Conservation (phyloP, 2,797 vertebrate species). For the Delichon dasypus region DNA sequence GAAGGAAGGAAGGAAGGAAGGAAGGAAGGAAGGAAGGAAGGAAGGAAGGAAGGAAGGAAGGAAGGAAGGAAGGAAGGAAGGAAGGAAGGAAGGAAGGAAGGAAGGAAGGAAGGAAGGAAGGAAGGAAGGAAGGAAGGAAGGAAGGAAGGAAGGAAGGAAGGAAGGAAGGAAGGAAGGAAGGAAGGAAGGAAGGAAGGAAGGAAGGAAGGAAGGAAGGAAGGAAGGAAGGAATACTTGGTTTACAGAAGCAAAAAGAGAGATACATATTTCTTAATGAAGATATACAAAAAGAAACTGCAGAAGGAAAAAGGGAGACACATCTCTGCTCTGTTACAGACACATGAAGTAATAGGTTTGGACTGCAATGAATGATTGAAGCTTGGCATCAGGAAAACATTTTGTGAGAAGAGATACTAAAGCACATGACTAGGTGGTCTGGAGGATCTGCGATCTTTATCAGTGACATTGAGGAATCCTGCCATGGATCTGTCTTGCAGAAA, state of each 20-base stretch:
- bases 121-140: too few relatives aligned
- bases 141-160: neutral
- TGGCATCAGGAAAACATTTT: neutral
- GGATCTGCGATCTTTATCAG: neutral
- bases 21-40: too few relatives aligned
- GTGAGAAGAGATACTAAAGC: neutral
- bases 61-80: neutral
- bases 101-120: too few relatives aligned
- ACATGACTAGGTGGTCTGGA: neutral
- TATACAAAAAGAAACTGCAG: neutral
- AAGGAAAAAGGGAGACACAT: neutral
- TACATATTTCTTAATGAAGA: neutral
- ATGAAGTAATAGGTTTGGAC: neutral
- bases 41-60: too few relatives aligned
- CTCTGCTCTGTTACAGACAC: fast-evolving
- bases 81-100: too few relatives aligned
- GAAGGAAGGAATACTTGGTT: neutral
- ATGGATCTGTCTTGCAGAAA: neutral
- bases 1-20: too few relatives aligned
- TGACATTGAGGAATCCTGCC: neutral
- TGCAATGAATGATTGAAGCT: neutral
- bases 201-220: neutral
- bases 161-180: neutral
- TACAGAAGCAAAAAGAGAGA: neutral
- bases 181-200: too few relatives aligned